These are phyloP conservation scores for Discoglossus pictus DNA, from an alignment of 2,797 vertebrate species.

Conservation along the genomic window DNA sequence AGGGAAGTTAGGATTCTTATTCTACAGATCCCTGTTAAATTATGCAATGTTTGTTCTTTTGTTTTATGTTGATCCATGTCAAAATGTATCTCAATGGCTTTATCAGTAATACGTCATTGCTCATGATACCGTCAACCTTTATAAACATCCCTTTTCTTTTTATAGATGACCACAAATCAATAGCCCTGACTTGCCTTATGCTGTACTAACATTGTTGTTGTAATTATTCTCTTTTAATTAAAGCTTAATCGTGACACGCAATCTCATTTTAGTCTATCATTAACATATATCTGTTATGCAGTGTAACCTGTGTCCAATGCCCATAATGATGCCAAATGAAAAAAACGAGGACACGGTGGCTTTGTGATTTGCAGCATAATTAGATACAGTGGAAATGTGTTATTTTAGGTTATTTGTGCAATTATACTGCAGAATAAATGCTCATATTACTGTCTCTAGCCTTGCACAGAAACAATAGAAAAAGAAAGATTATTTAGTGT, in stretches of 20 bases:
- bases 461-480: no score
- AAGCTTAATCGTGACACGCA: fast-evolving
- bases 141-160: constrained; percentile 24
- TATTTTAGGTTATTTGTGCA: neutral
- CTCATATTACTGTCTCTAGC: no score
- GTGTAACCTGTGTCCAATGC: neutral
- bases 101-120: neutral
- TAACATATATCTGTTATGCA: constrained; percentile 7
- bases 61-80: neutral
- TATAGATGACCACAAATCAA: constrained; percentile 30
- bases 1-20: neutral
- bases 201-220: constrained; percentile 12
- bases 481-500: no score
- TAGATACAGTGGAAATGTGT: constrained; percentile 5
- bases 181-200: neutral
- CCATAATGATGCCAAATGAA: neutral
- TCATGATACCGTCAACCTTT: neutral
- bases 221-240: constrained; percentile 4
- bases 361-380: neutral
- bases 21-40: neutral
- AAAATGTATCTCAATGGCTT: neutral
- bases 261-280: neutral
- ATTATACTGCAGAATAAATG: neutral
- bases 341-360: neutral
- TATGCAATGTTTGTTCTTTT: neutral